These are phyloP conservation scores for Batillaria attramentaria DNA, from an alignment of 1,140 invertebrate genomes.

Conservation along the genomic window DNA sequence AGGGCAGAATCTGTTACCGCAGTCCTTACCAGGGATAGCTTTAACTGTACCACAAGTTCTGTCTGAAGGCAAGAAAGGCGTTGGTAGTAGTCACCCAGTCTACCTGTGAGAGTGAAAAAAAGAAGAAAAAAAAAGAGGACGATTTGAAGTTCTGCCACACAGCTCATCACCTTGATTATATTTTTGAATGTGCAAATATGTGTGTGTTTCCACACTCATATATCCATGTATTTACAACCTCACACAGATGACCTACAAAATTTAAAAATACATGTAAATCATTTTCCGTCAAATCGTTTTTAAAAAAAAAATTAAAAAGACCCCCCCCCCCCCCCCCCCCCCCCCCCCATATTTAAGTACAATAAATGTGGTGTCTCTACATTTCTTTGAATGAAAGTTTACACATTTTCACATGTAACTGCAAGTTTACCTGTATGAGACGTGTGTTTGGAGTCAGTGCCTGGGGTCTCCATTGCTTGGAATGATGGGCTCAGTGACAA, in stretches of 20 bases:
- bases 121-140: no score
- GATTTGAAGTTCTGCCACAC: no score
- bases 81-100: conserved; percentile 18
- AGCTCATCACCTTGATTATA: no score
- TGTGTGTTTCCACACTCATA: neutral
- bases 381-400: neutral
- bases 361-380: neutral
- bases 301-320: no score
- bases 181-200: neutral
- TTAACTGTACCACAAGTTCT: neutral
- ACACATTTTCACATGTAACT: neutral
- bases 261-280: no score
- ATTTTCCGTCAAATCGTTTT: no score
- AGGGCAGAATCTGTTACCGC: no score
- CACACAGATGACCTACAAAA: no score
- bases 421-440: no score
- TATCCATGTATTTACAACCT: neutral
- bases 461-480: neutral
- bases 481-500: neutral
- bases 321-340: no score
- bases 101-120: neutral
- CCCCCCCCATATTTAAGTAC: neutral
- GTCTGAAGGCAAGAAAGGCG: neutral
- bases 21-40: conserved; percentile 19
- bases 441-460: no score